These are phyloP conservation scores for Fukomys damarensis DNA, from an alignment of 2,113 vertebrate species.

Conservation along the genomic window DNA sequence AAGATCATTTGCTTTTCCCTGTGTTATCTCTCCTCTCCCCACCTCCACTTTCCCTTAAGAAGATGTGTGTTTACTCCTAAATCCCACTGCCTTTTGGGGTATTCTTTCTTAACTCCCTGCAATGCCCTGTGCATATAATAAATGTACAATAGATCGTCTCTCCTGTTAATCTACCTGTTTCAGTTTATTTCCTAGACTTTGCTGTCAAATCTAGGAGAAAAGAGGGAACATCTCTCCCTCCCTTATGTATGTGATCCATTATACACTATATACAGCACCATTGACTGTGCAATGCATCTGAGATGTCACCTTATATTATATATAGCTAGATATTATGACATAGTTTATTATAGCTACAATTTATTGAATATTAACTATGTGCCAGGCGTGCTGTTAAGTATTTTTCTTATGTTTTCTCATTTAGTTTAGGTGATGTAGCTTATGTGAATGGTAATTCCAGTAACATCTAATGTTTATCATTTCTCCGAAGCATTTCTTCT, in stretches of 20 bases:
- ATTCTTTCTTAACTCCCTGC: background rate
- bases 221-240: background rate
- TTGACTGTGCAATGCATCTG: background rate
- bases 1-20: background rate
- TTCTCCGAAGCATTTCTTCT: constrained; percentile 32
- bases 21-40: background rate
- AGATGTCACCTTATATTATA: background rate
- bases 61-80: background rate
- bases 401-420: constrained; percentile 54
- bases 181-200: background rate
- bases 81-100: background rate
- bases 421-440: constrained; percentile 50
- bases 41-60: background rate
- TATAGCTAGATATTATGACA: constrained; percentile 4
- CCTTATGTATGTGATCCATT: background rate
- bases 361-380: constrained; percentile 62
- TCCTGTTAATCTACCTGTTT: background rate
- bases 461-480: constrained; percentile 41
- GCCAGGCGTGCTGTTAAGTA: constrained; percentile 31
- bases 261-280: background rate
- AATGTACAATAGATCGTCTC: background rate
- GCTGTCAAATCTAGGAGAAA: background rate
- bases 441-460: constrained; percentile 53
- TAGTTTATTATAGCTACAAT: constrained; percentile 44
- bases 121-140: background rate